Evolutionary conservation across 2,797 vertebrate genomes (phyloP).

Genomic region (Delichon dasypus): DNA sequence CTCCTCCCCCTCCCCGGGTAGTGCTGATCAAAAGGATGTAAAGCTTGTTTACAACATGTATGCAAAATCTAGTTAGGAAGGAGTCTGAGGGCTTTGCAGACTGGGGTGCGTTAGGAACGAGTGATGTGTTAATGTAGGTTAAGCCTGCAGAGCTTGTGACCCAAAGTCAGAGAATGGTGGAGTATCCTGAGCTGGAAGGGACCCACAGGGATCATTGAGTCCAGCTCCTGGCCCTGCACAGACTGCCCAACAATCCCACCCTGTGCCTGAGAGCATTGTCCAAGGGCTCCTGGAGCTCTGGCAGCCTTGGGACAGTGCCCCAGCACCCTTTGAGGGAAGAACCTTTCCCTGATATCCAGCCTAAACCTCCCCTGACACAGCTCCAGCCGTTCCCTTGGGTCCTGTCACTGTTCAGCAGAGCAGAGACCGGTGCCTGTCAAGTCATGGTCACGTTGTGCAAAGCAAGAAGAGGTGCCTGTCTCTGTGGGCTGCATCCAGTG

Average conservation of each 20-base stretch:
- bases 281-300: not conserved
- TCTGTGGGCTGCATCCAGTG: fast-evolving
- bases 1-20: conserved; percentile 48
- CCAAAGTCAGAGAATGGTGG: not conserved
- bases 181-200: not conserved
- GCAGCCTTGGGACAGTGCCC: fast-evolving
- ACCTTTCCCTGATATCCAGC: fast-evolving
- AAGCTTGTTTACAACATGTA: conserved; percentile 52
- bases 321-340: not conserved
- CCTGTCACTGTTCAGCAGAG: not conserved
- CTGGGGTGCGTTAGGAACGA: fast-evolving
- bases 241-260: fast-evolving
- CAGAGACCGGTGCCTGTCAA: not conserved
- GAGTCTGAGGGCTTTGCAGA: not conserved
- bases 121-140: not conserved
- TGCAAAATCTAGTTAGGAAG: conserved; percentile 29
- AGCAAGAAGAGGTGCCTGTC: not conserved
- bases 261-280: fast-evolving
- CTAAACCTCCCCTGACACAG: not conserved
- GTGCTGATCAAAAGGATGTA: conserved; percentile 41
- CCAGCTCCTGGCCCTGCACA: not conserved
- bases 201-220: not conserved
- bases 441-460: fast-evolving
- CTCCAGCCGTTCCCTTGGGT: not conserved
- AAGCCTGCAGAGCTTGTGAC: not conserved